Evolutionary conservation across 2,797 vertebrate genomes (phyloP).

Genomic region (Sebastes aleutianus): DNA sequence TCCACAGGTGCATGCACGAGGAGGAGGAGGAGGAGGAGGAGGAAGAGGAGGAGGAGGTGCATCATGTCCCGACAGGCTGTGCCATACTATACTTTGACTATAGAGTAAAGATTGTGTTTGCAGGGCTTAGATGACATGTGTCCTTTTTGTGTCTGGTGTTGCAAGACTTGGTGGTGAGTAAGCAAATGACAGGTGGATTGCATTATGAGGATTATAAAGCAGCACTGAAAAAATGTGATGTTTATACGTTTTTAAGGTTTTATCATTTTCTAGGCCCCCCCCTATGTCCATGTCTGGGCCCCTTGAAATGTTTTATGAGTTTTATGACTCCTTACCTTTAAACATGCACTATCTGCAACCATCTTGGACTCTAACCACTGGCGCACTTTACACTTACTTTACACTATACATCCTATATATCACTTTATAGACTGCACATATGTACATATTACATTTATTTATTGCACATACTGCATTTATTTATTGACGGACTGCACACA

Average conservation of each 20-base stretch:
- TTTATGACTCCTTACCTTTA: not conserved
- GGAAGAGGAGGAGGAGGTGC: not conserved
- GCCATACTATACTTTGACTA: not conserved
- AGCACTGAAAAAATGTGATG: not conserved
- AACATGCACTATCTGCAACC: too few species aligned
- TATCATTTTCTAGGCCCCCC: not conserved
- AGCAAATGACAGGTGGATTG: not conserved
- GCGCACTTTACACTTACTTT: too few species aligned
- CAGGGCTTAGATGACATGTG: constrained; percentile 2
- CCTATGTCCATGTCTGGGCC: not conserved
- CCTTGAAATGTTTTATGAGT: not conserved
- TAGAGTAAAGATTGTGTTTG: not conserved
- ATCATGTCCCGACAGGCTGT: constrained; percentile 10
- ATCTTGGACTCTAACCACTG: too few species aligned
- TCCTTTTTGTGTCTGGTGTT: not conserved
- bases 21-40: not conserved
- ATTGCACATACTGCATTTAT: too few species aligned
- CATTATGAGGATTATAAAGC: not conserved
- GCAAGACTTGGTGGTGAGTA: constrained; percentile 12
- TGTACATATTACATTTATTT: too few species aligned
- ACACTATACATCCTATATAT: too few species aligned
- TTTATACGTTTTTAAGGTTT: not conserved
- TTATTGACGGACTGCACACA: too few species aligned
- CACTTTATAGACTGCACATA: too few species aligned
- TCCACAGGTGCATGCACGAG: constrained; percentile 57